phyloP scores from a whole-genome alignment of 2,113 vertebrate species.

The Sphyrna mokarran region DNA sequence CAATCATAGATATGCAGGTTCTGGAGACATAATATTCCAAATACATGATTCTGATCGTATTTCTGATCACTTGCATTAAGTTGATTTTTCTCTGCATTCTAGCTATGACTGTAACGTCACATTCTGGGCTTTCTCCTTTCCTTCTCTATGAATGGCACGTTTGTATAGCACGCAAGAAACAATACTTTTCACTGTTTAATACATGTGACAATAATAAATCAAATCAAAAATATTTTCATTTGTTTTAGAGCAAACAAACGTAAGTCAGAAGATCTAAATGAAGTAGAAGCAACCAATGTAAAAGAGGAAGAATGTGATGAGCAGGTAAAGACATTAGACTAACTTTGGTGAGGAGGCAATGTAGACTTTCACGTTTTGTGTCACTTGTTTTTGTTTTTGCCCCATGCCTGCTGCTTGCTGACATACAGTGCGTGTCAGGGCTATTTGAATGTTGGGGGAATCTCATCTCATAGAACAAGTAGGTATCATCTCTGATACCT shows the following conservation, averaged over 20 bases:
- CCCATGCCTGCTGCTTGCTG: neutral
- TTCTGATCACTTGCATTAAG: no score
- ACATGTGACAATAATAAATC: no score
- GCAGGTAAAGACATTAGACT: neutral
- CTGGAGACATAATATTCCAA: neutral
- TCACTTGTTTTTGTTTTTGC: neutral
- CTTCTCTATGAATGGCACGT: no score
- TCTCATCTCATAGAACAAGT: no score
- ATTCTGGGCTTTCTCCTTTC: no score
- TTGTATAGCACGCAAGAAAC: no score
- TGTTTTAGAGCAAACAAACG: conserved; percentile 64
- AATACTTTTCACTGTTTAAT: no score
- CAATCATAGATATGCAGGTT: neutral
- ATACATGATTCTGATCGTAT: neutral
- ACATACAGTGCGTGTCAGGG: neutral
- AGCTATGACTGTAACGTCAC: no score
- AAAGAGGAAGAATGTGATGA: conserved; percentile 44
- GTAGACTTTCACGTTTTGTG: neutral
- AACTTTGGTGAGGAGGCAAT: neutral
- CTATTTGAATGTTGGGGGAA: neutral
- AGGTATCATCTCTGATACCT: neutral
- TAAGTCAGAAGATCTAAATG: conserved; percentile 72
- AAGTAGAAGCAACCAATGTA: conserved; percentile 51
- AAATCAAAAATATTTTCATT: no score
- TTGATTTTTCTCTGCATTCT: no score